Evolutionary conservation across 1,140 invertebrate species (phyloP).

Genomic region (Drosophila ironensis): DNA sequence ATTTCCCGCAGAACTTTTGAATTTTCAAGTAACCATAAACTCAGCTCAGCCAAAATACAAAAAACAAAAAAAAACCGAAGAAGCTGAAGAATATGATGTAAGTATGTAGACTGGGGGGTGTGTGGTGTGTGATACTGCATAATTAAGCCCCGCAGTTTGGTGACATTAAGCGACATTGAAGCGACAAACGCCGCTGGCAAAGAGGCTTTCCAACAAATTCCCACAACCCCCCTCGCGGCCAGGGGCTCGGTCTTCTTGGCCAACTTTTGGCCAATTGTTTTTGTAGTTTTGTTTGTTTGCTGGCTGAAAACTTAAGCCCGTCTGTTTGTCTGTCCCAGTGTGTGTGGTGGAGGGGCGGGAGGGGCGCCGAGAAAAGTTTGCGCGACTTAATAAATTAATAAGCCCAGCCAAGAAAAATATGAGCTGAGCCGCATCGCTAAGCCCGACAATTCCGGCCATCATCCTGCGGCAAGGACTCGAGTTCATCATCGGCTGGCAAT

Average conservation of each 20-base stretch:
- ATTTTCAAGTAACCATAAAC: slow-evolving; percentile 59
- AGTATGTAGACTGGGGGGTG: background rate
- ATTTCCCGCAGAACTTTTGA: slow-evolving; percentile 66
- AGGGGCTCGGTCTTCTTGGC: slow-evolving; percentile 36
- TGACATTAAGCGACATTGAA: slow-evolving; percentile 71
- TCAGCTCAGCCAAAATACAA: slow-evolving; percentile 38
- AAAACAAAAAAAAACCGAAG: slow-evolving; percentile 20
- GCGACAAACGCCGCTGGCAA: slow-evolving; percentile 53
- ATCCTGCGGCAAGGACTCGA: background rate
- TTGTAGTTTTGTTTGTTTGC: slow-evolving; percentile 70
- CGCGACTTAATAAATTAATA: slow-evolving; percentile 55
- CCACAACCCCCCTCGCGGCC: too few relatives aligned
- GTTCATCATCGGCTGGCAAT: slow-evolving; percentile 20
- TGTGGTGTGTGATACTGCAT: slow-evolving; percentile 47
- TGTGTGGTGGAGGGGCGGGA: too few relatives aligned
- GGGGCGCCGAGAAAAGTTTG: slow-evolving; percentile 19
- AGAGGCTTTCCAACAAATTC: slow-evolving; percentile 41
- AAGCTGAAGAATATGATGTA: slow-evolving; percentile 1
- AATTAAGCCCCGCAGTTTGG: slow-evolving; percentile 57
- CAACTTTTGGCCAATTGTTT: slow-evolving; percentile 53
- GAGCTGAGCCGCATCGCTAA: slow-evolving; percentile 25
- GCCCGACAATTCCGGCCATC: background rate
- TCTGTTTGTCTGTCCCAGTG: background rate
- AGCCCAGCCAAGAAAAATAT: slow-evolving; percentile 52
- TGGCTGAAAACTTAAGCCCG: slow-evolving; percentile 58